phyloP scores from a whole-genome alignment of 2,113 vertebrate genomes.

The Zosterops pallidus region DNA sequence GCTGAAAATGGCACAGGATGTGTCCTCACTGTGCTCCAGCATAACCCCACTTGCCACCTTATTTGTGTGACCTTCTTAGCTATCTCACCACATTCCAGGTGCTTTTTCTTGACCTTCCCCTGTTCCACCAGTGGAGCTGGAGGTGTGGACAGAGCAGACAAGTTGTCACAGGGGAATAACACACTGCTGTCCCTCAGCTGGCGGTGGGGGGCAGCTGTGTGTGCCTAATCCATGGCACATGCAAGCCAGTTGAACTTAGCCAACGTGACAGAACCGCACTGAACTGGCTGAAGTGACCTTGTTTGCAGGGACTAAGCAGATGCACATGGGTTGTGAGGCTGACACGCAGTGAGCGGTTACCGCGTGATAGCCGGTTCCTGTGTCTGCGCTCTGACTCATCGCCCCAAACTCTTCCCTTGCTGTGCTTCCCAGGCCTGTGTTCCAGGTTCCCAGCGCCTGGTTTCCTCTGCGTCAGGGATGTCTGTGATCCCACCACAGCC shows the following conservation, averaged over 20 bases:
- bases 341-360: background rate
- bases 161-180: background rate
- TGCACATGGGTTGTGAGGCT: slow-evolving; percentile 17
- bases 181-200: background rate
- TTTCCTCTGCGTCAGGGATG: slow-evolving; percentile 8
- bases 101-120: background rate
- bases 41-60: background rate
- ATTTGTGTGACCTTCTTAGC: background rate
- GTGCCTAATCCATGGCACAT: slow-evolving; percentile 41
- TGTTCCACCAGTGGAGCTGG: background rate
- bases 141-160: background rate
- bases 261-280: background rate
- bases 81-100: background rate
- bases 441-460: slow-evolving; percentile 25
- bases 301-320: slow-evolving; percentile 39
- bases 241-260: background rate
- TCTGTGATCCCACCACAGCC: background rate
- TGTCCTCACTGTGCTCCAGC: background rate
- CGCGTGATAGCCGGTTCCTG: background rate
- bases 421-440: background rate
- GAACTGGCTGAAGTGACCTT: slow-evolving; percentile 37
- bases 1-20: background rate
- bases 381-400: slow-evolving; percentile 37
- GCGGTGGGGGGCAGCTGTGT: background rate
- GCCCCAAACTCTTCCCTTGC: slow-evolving; percentile 1